phyloP scores from a whole-genome alignment of 1,140 invertebrate genomes.

The Pseudomyrmex pallidus region DNA sequence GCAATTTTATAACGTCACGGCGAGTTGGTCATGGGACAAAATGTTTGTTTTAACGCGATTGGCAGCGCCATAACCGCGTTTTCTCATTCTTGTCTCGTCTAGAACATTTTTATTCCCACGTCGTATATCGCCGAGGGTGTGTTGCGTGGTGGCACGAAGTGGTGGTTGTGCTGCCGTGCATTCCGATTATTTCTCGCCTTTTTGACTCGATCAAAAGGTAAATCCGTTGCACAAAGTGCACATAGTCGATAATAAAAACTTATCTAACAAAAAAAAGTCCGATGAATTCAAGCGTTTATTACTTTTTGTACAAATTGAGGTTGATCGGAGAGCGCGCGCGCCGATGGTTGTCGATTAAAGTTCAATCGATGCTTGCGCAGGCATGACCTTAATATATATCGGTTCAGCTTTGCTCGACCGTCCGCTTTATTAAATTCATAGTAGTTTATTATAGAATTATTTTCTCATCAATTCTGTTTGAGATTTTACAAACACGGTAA shows the following conservation, averaged over 20 bases:
- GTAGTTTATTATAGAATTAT: constrained; percentile 28
- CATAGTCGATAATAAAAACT: not conserved
- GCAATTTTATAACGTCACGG: constrained; percentile 63
- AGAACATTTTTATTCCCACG: constrained; percentile 29
- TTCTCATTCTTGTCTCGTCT: not conserved
- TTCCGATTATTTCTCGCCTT: constrained; percentile 19
- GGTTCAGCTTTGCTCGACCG: not conserved
- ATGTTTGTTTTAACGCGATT: constrained; percentile 71
- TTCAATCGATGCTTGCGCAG: not conserved
- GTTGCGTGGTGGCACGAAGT: not conserved
- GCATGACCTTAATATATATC: not conserved
- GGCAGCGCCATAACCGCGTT: constrained; percentile 20
- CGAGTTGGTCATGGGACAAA: constrained; percentile 49
- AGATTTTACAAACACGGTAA: not conserved
- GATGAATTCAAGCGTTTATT: constrained; percentile 8
- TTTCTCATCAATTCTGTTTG: not conserved
- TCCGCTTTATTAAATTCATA: constrained; percentile 15
- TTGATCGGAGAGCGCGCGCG: not conserved
- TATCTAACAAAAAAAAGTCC: not conserved
- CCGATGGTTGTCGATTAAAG: constrained; percentile 16
- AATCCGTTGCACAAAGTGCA: not conserved
- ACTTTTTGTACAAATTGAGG: not conserved
- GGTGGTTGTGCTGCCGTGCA: not conserved
- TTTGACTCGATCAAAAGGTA: not conserved
- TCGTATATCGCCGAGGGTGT: not conserved